A percentile compares a stretch with the other conserved stretches of the same genome.
Conservation (phyloP, 2,113 vertebrate species). For the Nanger granti region DNA sequence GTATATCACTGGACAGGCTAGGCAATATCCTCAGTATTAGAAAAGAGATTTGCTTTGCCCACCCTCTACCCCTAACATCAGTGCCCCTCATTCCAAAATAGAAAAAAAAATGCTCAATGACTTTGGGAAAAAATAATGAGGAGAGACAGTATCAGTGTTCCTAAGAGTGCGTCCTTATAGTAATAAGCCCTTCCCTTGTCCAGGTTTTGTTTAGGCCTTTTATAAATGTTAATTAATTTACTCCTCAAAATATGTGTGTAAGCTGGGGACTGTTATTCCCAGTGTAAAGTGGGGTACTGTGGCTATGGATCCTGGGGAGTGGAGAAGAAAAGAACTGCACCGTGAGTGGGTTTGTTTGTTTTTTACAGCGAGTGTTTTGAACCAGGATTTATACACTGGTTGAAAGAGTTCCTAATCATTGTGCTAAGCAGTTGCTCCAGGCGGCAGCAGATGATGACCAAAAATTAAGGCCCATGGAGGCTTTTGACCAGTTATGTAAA, state of each 20-base stretch:
- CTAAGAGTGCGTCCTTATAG: not conserved
- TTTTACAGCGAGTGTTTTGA: not conserved
- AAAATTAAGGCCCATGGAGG: not conserved
- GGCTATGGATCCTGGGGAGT: not conserved
- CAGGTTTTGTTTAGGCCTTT: not conserved
- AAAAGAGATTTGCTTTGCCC: not conserved
- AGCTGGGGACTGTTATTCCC: not conserved
- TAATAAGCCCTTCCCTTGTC: not conserved
- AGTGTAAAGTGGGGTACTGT: not conserved
- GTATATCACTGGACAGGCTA: not conserved
- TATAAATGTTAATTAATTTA: not conserved
- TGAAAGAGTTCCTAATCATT: not conserved
- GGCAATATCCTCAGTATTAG: not conserved
- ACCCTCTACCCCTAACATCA: not conserved
- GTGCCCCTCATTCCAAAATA: not conserved
- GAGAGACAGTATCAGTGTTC: not conserved
- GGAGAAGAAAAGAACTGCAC: not conserved
- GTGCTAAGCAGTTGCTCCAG: not conserved
- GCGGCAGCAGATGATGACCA: not conserved
- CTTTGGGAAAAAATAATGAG: not conserved
- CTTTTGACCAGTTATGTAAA: not conserved
- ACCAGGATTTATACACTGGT: not conserved
- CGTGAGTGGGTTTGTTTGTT: not conserved
- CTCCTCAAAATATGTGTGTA: not conserved
- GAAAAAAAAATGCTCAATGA: not conserved